These are phyloP conservation scores for Dendrolimus houi DNA, from an alignment of 2,888 invertebrate species.

Conservation along the genomic window DNA sequence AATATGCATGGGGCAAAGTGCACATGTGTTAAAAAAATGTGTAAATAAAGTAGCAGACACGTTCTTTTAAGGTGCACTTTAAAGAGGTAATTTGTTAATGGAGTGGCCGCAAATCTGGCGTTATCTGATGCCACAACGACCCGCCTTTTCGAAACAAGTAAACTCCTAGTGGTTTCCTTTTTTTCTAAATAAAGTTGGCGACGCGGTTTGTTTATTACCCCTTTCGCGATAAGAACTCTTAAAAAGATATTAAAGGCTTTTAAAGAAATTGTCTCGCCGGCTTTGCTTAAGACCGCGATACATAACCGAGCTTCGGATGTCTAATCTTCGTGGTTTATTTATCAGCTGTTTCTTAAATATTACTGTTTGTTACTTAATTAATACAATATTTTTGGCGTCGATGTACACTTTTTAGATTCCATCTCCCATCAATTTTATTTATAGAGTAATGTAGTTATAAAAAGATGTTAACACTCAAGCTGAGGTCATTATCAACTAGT, in stretches of 20 bases:
- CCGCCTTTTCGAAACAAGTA: conserved; percentile 67
- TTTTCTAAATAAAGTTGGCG: conserved; percentile 66
- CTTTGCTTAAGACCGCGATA: conserved; percentile 24
- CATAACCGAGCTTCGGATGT: conserved; percentile 1
- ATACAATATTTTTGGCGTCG: neutral
- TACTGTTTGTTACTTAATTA: neutral
- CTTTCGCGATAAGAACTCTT: conserved; percentile 63
- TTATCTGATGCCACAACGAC: conserved; percentile 62
- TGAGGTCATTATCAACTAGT: too few species aligned
- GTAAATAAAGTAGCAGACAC: conserved; percentile 28
- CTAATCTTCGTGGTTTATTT: neutral
- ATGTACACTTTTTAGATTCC: too few species aligned
- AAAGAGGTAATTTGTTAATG: conserved; percentile 70
- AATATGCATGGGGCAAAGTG: neutral
- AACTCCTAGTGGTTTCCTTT: conserved; percentile 50
- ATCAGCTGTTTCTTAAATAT: neutral
- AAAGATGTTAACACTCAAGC: too few species aligned
- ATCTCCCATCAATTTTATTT: too few species aligned
- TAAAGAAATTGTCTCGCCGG: conserved; percentile 57
- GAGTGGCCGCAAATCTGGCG: conserved; percentile 60
- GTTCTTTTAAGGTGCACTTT: conserved; percentile 31
- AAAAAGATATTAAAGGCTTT: conserved; percentile 65
- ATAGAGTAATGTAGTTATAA: too few species aligned
- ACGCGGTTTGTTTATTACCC: conserved; percentile 59
- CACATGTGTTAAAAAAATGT: conserved; percentile 26